Base-by-base conservation (phyloP, 1,140 invertebrate genomes). In the Oncopodura yosiiana region DNA sequence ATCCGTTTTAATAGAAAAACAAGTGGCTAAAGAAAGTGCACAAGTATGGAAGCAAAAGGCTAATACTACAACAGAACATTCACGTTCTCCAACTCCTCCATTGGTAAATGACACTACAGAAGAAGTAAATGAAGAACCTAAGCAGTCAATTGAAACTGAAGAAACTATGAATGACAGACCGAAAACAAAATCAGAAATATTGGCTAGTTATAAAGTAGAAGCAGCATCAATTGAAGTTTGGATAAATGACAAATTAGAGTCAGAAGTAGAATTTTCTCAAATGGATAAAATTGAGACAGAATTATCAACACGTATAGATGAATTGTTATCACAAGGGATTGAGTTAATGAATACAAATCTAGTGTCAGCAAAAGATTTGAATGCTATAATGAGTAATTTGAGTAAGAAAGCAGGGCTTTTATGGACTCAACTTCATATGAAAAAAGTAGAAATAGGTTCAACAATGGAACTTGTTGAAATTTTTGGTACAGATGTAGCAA, bases 391-490 rank as follows among this genome's bases (percentile, higher is more conserved):
- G 19, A 21, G 23, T 23, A 37, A 5, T 5, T 5, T 49, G 8
- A 49, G 38, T 38, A 24, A n/a, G 6, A 49, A 49, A 21, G 38
- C 32, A n/a, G 46, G 46, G 16, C n/a, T 37, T 3, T 16, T 49
- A 5, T 49, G 46, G 46, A 16, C 46, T n/a, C 36, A 49, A 23
- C 36, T 49, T 36, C 32, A 34, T n/a, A 18, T 38, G 0, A 3
- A 37, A n/a, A 49, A 24, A 49, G 34, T 49, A 24, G 34, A 49
- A 38, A 12, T 49, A n/a, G 46, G 46, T 2, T 36, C 46, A 1
- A 49, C 36, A 23, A 3, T 34, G 27, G 46, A 49, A 49, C 12
- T 3, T 21, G 36, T 49, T n/a, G 19, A 37, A 27, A 24, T 29
- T 26, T 37, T 26, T n/a, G 46, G 46, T 4, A 37, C 18, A 24